Evolutionary conservation across 2,113 vertebrate genomes (phyloP), one percentile per base, ranked within the genome.

Genomic region (Podarcis raffonei): DNA sequence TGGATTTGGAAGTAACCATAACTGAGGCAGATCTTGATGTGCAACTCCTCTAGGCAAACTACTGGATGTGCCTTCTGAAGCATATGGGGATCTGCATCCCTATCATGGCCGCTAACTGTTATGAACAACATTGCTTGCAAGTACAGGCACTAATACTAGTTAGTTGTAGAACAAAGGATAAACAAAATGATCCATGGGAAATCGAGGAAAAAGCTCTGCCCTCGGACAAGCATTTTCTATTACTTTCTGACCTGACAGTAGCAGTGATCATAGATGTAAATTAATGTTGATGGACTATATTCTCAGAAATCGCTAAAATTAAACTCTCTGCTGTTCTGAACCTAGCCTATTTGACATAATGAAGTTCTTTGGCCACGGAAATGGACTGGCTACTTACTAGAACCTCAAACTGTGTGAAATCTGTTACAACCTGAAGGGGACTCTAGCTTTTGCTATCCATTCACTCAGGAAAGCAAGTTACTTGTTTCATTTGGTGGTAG

Each of bases 221-320:
- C 32, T 71, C 37, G 25, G 53, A 39, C 9, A 57, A 37, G 23
- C 30, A 27, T 39, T 77, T 37, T 12, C 39, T 32, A 2, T 62
- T 27, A 74, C 30, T 81, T 91, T 71, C 76, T 75, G 86, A 84
- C 30, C 48, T 1, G 25, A 89, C 68, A 65, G 81, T 39, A 66
- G 9, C 22, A 23, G 32, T 25, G 20, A 25, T 37, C 59, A 68
- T 18, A 83, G 65, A 30, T 83, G 20, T 39, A 59, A 74, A 59
- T 23, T 62, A 13, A 22, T 75, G n/a, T 6, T 6, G 32, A 32
- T 81, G 79, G 20, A 65, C 37, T 65, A 25, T 57, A 57, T 74
- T 84, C 48, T 84, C 27, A 84, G 11, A 13, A 57, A 42, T 8
- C 7, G 25, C 25, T 84, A 72, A 57, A 74, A 23, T 30, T 59